These are phyloP conservation scores for Drosophila hamatofila DNA, from an alignment of 2,888 invertebrate genomes.

Conservation along the genomic window DNA sequence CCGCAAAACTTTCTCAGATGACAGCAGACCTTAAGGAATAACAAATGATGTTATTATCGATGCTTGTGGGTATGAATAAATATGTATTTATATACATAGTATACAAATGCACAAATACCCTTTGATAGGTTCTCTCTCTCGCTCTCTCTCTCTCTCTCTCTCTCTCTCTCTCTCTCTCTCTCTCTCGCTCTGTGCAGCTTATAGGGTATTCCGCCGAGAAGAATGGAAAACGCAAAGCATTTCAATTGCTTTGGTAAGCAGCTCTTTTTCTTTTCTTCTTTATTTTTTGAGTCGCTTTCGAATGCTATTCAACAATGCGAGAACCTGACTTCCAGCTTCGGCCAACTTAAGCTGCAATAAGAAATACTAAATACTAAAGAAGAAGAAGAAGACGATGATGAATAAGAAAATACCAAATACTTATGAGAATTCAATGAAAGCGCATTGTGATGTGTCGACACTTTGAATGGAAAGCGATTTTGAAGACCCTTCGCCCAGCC, in stretches of 20 bases:
- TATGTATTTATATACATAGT: neutral
- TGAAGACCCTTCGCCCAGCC: neutral
- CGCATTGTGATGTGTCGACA: conserved; percentile 48
- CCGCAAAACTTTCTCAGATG: neutral
- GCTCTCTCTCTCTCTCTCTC: too few relatives aligned
- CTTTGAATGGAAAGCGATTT: conserved; percentile 42
- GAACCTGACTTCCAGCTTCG: conserved; percentile 17
- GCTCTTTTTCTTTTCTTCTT: neutral
- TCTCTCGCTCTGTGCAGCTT: conserved; percentile 3
- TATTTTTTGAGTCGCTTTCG: neutral
- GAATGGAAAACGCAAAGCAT: neutral
- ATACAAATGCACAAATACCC: neutral
- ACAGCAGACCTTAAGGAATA: neutral
- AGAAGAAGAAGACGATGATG: neutral
- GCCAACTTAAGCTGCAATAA: conserved; percentile 53
- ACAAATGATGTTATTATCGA: neutral
- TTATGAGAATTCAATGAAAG: conserved; percentile 44
- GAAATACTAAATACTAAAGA: conserved; percentile 31
- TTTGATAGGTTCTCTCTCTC: neutral
- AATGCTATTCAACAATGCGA: neutral
- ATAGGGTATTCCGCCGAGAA: conserved; percentile 1
- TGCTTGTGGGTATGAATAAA: too few relatives aligned
- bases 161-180: too few relatives aligned
- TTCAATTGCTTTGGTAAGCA: conserved; percentile 20
- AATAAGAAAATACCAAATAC: conserved; percentile 25